phyloP scores from a whole-genome alignment of 1,140 invertebrate genomes.

The Drosophila albomicans region DNA sequence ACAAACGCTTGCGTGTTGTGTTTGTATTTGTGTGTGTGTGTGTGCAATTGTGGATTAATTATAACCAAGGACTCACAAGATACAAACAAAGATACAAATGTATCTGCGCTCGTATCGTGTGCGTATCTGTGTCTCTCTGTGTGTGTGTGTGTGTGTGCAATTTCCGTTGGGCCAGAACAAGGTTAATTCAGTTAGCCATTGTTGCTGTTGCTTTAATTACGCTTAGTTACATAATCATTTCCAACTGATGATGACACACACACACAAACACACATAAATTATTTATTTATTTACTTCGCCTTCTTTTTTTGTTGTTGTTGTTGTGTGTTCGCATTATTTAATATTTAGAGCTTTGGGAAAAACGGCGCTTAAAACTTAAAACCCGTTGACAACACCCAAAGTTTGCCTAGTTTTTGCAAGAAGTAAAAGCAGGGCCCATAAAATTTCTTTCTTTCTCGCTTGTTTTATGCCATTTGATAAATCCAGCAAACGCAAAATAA shows the following conservation, averaged over 20 bases:
- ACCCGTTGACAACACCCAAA: constrained; percentile 37
- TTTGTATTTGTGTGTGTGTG: constrained; percentile 39
- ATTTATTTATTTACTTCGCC: constrained; percentile 24
- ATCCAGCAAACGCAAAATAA: constrained; percentile 12
- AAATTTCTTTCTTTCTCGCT: constrained; percentile 29
- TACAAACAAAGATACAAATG: constrained; percentile 80
- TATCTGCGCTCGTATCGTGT: constrained; percentile 59
- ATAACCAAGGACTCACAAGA: constrained; percentile 79
- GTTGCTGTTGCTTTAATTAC: constrained; percentile 69
- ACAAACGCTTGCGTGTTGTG: constrained; percentile 53
- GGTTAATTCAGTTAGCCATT: constrained; percentile 80
- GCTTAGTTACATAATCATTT: constrained; percentile 75
- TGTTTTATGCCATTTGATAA: constrained; percentile 38
- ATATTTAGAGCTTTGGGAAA: constrained; percentile 37
- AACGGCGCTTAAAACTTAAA: constrained; percentile 31
- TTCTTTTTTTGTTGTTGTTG: background rate
- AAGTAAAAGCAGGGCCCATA: constrained; percentile 7
- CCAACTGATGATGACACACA: constrained; percentile 58
- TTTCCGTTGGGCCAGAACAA: constrained; percentile 76
- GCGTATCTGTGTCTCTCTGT: constrained; percentile 35
- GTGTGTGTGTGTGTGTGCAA: constrained; percentile 27
- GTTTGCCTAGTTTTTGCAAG: background rate
- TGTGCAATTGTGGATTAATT: constrained; percentile 80
- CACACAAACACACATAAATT: constrained; percentile 44
- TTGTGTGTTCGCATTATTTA: constrained; percentile 19